Evolutionary conservation across 2,888 invertebrate genomes (phyloP), one percentile per base, ranked within the genome.

Genomic region (Nebria salina): DNA sequence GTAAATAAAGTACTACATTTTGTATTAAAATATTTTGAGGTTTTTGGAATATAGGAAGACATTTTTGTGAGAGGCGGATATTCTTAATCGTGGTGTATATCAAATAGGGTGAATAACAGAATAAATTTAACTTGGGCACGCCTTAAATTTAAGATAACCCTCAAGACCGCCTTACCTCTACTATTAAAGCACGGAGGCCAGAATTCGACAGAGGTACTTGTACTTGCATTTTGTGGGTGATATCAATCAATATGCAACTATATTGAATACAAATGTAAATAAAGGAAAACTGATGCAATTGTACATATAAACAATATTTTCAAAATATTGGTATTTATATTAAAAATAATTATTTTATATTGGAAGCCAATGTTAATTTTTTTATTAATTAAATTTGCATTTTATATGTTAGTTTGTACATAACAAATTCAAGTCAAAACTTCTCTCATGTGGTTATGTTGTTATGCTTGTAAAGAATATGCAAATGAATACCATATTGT

Each of bases 401-500:
- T 4, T 34, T 34, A 5, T 4, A 34, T 20, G 20, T 20, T 20
- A 20, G 25, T 20, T 65, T 64, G 1, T 43, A 20, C 54, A 42
- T 75, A 43, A 1, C 15, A 15, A 20, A 43, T 73, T 34, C 15
- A 26, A 42, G 15, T 73, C 41, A 11, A 11, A 20, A 73, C 34
- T 34, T 9, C 41, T 26, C 15, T 34, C 41, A 34, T 15, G 20
- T 13, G 34, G 34, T n/a, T 41, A 66, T 54, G 20, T 20, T 25
- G 64, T 43, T 54, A 75, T 75, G 15, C 15, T 76, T 26, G 66
- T 77, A 72, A 34, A 43, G 65, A 80, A 80, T 80, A 80, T 80
- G 79, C 79, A 80, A 80, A 80, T 80, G 79, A 80, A 80, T 80
- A 80, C 75, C 68, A 80, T 80, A 80, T 80, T 75, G 20, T 74